Base-by-base conservation (phyloP, 1,140 invertebrate species). In the Dryas iulia region DNA sequence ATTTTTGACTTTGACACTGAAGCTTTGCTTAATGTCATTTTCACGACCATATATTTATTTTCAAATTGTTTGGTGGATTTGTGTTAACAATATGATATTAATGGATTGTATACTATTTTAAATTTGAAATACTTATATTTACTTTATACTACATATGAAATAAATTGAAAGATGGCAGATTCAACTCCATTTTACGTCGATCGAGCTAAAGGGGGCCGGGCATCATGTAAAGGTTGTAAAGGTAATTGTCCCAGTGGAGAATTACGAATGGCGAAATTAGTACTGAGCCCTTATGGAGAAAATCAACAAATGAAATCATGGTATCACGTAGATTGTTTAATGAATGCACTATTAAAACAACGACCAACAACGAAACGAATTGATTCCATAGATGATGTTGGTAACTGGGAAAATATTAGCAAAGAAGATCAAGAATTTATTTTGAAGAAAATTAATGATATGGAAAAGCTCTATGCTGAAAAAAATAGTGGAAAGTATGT, bases 211-310 rank as follows among this genome's bases (percentile, higher is more conserved):
- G 94, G 94, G 0, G 96, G 96, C 0, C 93, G 96, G 39, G 96
- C 97, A 0, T 94, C 94, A n/a, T 98, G 97, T 82, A 97, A 97
- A 82, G 96, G 96, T 84, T 98, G 97, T 85, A 98, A 97, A 91
- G 88, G 94, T 60, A 95, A 96, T 76, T 96, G 97, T 77, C 94
- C 94, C 3, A 95, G 95, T 82, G 96, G 95, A 23, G 89, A 94
- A 39, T 75, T 97, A 31, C 91, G 96, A 62, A 92, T 98, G 18
- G 96, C 95, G 0, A 96, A 97, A 92, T 78, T 97, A 23, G 94
- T 94, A 3, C 78, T 94, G 0, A 98, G 96, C 92, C 96, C 96
- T 1, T 98, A 97, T 83, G 94, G 94, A 14, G 95, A 95, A n/a
- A 96, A 95, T 6, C 95, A 95, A 67, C 79, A 80, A 73, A 97